Percentiles rank a stretch among this genome's conserved stretches.
These are phyloP conservation scores for Belgica antarctica DNA, from an alignment of 2,888 invertebrate genomes.

Conservation along the genomic window DNA sequence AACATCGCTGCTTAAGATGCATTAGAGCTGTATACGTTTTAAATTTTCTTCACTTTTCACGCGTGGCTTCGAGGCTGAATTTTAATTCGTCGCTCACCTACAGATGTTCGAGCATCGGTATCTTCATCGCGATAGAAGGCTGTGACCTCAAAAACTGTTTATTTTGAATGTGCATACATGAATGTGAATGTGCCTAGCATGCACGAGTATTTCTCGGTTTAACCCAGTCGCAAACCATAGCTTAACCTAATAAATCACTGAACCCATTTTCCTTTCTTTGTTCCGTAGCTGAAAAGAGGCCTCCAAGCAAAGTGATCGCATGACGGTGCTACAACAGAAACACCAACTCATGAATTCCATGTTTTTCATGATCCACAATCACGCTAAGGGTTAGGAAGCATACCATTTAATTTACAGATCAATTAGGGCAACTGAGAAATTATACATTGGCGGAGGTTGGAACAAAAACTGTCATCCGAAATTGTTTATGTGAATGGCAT, in stretches of 20 bases:
- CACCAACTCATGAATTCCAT: background rate
- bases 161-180: background rate
- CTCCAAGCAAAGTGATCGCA: constrained; percentile 18
- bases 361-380: background rate
- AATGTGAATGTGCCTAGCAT: background rate
- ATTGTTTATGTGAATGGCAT: too few species aligned
- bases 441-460: too few species aligned
- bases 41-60: background rate
- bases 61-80: background rate
- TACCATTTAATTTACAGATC: constrained; percentile 1
- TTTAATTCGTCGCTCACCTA: background rate
- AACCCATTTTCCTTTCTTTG: background rate
- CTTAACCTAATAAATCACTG: constrained; percentile 3
- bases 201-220: background rate
- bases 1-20: background rate
- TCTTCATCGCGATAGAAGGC: background rate
- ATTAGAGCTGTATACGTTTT: constrained; percentile 13
- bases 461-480: too few species aligned
- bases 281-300: background rate
- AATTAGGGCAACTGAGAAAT: too few species aligned
- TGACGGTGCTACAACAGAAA: constrained; percentile 9
- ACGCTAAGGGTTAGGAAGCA: background rate
- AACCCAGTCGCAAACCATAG: background rate
- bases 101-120: background rate
- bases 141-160: background rate